Evolutionary conservation across 2,888 invertebrate genomes (phyloP).

Genomic region (Cerceris rybyensis): DNA sequence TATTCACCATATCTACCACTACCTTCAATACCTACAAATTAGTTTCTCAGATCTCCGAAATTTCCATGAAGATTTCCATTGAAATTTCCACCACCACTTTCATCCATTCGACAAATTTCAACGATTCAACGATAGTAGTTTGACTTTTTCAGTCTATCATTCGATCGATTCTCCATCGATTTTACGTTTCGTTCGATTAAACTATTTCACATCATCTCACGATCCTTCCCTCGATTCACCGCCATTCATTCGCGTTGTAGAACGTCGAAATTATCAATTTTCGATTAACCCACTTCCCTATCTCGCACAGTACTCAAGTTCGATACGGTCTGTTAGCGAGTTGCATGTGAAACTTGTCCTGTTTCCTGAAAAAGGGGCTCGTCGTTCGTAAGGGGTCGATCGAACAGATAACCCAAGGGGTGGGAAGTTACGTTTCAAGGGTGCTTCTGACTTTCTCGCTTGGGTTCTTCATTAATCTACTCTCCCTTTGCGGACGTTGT

Average conservation of each 20-base stretch:
- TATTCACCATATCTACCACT: too few species aligned
- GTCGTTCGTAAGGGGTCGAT: not conserved
- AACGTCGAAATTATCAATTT: not conserved
- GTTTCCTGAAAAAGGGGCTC: not conserved
- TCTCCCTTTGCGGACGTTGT: not conserved
- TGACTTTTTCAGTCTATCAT: too few species aligned
- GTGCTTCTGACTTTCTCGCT: not conserved
- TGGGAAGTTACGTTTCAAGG: not conserved
- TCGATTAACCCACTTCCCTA: constrained; percentile 12
- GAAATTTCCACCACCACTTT: too few species aligned
- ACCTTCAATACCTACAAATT: too few species aligned
- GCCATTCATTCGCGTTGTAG: not conserved
- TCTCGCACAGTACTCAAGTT: not conserved
- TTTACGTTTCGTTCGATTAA: not conserved
- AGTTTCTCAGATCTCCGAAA: too few species aligned
- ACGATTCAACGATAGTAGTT: too few species aligned
- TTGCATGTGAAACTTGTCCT: constrained; percentile 1
- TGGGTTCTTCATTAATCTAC: not conserved
- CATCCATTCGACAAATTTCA: too few species aligned
- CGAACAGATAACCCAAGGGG: not conserved
- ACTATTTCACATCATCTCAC: not conserved
- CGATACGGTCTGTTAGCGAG: not conserved
- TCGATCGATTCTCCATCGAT: too few species aligned
- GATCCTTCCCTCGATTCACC: not conserved
- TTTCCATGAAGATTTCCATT: too few species aligned